Evolutionary conservation across 2,888 invertebrate genomes (phyloP), one percentile per base, ranked within the genome.

Genomic region (Herminia tarsipennalis): DNA sequence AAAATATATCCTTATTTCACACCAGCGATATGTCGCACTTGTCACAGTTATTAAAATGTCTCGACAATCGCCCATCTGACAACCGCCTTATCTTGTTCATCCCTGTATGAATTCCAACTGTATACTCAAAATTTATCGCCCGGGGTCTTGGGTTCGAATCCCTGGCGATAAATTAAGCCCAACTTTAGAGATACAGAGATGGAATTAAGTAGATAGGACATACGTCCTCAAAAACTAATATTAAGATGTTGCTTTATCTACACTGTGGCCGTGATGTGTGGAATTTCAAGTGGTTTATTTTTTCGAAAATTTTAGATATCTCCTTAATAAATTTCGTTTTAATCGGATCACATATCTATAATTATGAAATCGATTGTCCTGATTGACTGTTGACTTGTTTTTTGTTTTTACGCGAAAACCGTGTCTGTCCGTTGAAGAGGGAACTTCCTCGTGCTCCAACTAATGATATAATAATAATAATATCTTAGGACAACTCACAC

Each of bases 151-250:
- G 24, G 58, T 48, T 58, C 56, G 44, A 54, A 45, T 46, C 51
- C 48, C 17, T 17, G 36, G 36, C 39, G 35, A 54, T 65, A 65
- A 61, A 65, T 65, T 44, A 28, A 14, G 13, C 43, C 52, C 38
- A 42, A 64, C 32, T 65, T 51, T 37, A 37, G 32, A 48, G 53
- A 58, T 60, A 64, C 38, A 20, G 62, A 53, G 54, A 51, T 51
- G 24, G 42, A 34, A 53, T 48, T 46, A 46, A 33, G 30, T 22
- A 46, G 57, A 55, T 64, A 61, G 6, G 2, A 21, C 10, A 6
- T 13, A 34, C 32, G 36, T 38, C 37, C 43, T 39, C 46, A 42
- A 38, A 44, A 45, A 46, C 22, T 32, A 40, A 30, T 22, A 18
- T 8, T n/a, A 12, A 17, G 12, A 34, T 33, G 2, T 27, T 8